Conservation (phyloP, 2,888 invertebrate genomes). For the Hyles lineata region DNA sequence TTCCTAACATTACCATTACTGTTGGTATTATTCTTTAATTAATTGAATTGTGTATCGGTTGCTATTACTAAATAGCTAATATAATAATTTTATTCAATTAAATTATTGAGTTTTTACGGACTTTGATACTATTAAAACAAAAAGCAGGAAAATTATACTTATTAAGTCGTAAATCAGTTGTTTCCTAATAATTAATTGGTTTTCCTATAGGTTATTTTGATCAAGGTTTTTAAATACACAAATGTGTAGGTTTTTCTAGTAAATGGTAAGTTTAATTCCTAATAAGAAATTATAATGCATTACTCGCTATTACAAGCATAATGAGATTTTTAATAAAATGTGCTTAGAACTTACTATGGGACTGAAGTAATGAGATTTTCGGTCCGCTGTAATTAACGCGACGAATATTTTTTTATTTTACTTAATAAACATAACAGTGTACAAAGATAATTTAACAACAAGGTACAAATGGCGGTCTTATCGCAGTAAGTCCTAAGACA, state of each 20-base stretch:
- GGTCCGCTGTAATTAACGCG: no score
- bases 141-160: neutral
- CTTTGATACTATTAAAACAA: neutral
- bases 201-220: neutral
- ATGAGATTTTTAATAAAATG: no score
- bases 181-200: neutral
- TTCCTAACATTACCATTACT: neutral
- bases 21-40: neutral
- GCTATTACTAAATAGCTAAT: no score
- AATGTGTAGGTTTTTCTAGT: neutral
- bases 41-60: neutral
- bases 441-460: no score
- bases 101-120: neutral
- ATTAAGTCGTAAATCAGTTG: neutral
- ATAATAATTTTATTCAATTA: neutral
- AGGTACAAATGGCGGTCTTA: no score
- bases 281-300: neutral
- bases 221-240: neutral
- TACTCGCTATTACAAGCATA: neutral
- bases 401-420: no score
- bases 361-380: no score
- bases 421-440: no score
- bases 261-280: neutral
- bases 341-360: no score
- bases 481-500: no score